Evolutionary conservation across 1,140 invertebrate species (phyloP).

Genomic region (Pinna nobilis): DNA sequence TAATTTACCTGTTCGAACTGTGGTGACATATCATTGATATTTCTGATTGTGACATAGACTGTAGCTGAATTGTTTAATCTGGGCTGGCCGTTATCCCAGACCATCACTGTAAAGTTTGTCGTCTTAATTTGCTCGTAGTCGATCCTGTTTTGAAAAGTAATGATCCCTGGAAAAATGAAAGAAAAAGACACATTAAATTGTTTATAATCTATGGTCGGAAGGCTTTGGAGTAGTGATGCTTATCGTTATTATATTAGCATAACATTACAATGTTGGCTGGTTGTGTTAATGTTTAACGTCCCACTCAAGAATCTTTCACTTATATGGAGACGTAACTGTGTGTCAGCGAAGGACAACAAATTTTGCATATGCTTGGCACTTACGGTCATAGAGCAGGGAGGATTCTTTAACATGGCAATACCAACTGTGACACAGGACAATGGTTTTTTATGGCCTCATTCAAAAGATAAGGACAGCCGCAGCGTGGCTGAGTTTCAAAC

Average conservation of each 20-base stretch:
- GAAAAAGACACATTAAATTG: not conserved
- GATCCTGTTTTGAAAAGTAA: slow-evolving; percentile 85
- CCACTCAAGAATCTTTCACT: too few species aligned
- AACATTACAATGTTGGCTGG: too few species aligned
- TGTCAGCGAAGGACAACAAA: too few species aligned
- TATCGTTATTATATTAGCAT: not conserved
- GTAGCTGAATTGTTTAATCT: slow-evolving; percentile 84
- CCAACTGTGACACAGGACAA: too few species aligned
- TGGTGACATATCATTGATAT: slow-evolving; percentile 92
- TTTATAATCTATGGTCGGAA: not conserved
- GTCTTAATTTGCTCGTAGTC: slow-evolving; percentile 88
- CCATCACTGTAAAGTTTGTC: slow-evolving; percentile 86
- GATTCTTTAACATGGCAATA: too few species aligned
- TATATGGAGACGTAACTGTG: too few species aligned
- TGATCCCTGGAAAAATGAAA: slow-evolving; percentile 80
- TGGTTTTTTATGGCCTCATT: too few species aligned
- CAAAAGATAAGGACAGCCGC: too few species aligned
- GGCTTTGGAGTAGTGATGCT: not conserved
- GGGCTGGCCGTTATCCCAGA: slow-evolving; percentile 90
- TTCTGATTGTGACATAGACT: slow-evolving; percentile 78
- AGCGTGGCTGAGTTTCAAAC: too few species aligned
- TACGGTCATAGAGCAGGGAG: too few species aligned
- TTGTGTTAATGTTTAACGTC: too few species aligned
- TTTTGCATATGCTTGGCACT: too few species aligned
- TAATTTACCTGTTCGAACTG: slow-evolving; percentile 77